Percentiles rank a stretch among this genome's conserved stretches.
Evolutionary conservation across 2,888 invertebrate species (phyloP).

Genomic region (Pachydiplax longipennis): DNA sequence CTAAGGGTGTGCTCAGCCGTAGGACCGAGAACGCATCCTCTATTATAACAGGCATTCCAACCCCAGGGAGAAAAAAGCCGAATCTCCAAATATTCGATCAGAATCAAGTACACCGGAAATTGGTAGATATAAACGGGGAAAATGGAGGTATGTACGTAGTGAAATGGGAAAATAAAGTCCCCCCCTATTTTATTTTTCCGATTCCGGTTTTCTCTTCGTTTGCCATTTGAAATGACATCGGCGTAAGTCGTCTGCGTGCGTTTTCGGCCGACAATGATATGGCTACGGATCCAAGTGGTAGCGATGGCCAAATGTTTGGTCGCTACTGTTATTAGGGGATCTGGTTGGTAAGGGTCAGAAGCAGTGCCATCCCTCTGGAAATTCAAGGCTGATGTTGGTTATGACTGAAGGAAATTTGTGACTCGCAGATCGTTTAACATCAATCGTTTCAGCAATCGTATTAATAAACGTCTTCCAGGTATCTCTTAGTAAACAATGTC

Average conservation of each 20-base stretch:
- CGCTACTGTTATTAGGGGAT: no score
- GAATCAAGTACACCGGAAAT: constrained; percentile 28
- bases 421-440: no score
- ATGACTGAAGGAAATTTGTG: no score
- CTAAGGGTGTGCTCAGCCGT: not conserved
- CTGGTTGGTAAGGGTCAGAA: no score
- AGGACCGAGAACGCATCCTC: not conserved
- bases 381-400: no score
- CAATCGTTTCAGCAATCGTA: no score
- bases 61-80: not conserved
- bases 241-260: not conserved
- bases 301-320: not conserved
- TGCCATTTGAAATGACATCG: constrained; percentile 3
- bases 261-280: not conserved
- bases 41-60: not conserved
- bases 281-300: not conserved
- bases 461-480: no score
- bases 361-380: no score
- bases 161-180: not conserved
- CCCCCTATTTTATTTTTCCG: not conserved
- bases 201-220: not conserved
- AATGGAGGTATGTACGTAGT: not conserved
- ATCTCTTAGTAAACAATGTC: no score
- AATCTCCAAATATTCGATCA: constrained; percentile 30
- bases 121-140: not conserved